Conservation (phyloP, 2,797 vertebrate genomes). For the Fistularia tabacaria region DNA sequence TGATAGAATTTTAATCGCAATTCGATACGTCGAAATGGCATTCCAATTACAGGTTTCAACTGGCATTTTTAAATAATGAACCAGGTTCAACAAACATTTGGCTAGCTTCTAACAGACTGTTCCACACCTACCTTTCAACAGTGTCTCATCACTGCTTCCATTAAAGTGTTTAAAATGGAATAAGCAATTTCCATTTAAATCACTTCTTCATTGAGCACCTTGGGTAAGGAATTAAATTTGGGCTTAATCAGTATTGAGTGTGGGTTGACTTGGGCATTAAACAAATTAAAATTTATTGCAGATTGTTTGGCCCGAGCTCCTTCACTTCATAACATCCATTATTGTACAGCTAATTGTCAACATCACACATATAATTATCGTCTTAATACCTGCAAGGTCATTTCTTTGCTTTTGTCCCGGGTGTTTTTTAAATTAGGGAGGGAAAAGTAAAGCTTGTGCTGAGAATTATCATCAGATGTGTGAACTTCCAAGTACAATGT, state of each 20-base stretch:
- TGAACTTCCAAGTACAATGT: constrained; percentile 33
- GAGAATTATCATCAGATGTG: constrained; percentile 32
- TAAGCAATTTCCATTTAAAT: constrained; percentile 66
- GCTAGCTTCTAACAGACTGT: too few species aligned
- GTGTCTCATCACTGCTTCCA: constrained; percentile 41
- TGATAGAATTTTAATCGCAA: too few species aligned
- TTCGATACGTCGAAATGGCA: too few species aligned
- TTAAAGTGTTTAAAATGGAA: constrained; percentile 48
- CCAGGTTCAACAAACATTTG: constrained; percentile 2
- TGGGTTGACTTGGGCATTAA: constrained; percentile 59
- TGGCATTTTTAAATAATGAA: too few species aligned
- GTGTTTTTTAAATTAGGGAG: constrained; percentile 28
- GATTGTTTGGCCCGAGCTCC: constrained; percentile 42
- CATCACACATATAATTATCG: constrained; percentile 50
- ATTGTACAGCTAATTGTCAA: constrained; percentile 55
- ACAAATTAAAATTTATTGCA: constrained; percentile 65
- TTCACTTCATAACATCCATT: constrained; percentile 54
- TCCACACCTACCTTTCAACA: too few species aligned
- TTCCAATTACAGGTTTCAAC: too few species aligned
- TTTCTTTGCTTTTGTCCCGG: constrained; percentile 29
- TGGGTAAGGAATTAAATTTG: constrained; percentile 59
- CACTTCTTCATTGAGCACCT: constrained; percentile 51
- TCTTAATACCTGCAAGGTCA: constrained; percentile 41
- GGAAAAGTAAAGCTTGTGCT: neutral
- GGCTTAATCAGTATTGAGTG: constrained; percentile 60